Conservation (phyloP, 2,113 vertebrate genomes). For the Mixornis gularis region DNA sequence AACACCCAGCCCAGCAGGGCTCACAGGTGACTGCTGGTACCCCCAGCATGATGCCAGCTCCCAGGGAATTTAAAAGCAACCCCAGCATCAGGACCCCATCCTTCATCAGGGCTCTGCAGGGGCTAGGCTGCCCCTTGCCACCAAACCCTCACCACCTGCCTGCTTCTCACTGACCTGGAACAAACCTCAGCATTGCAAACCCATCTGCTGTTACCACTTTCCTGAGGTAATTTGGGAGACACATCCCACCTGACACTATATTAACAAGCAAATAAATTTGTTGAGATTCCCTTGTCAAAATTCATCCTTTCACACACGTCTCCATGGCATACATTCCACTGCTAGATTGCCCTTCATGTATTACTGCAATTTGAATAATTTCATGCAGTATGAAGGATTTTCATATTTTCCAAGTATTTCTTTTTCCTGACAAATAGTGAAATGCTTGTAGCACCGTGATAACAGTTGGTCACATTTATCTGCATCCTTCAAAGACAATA, state of each 20-base stretch:
- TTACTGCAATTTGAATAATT: not conserved
- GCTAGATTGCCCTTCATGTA: not conserved
- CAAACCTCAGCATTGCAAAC: not conserved
- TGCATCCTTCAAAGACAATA: not conserved
- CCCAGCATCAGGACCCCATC: not conserved
- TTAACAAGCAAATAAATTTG: not conserved
- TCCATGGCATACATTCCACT: not conserved
- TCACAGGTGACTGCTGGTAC: not conserved
- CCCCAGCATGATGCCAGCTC: accelerated
- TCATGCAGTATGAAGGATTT: not conserved
- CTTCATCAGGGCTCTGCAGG: not conserved
- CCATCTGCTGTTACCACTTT: not conserved
- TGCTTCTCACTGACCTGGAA: not conserved
- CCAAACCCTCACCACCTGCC: not conserved
- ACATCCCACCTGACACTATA: not conserved
- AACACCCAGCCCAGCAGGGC: not conserved
- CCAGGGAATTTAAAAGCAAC: not conserved
- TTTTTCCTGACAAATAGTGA: not conserved
- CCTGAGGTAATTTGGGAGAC: not conserved
- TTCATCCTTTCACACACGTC: not conserved
- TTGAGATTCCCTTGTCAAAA: not conserved
- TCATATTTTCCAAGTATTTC: not conserved
- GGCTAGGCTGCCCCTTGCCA: not conserved
- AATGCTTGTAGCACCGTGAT: not conserved
- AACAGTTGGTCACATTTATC: not conserved